Evolutionary conservation across 2,888 invertebrate genomes (phyloP), one percentile per base, ranked within the genome.

Genomic region (Sesia bembeciformis): DNA sequence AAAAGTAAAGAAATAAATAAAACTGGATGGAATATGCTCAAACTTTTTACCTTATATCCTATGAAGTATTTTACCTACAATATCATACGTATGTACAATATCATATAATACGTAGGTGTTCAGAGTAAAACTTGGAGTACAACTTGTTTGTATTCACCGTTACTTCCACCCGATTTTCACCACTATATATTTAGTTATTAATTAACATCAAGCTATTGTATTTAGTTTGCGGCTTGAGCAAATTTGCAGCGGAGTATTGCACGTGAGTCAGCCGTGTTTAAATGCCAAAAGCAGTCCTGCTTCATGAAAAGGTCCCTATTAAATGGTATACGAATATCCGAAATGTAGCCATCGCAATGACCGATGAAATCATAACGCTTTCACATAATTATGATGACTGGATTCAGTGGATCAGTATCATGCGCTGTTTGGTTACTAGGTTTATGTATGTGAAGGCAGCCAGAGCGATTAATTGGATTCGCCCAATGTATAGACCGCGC

Each of bases 251-350:
- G 65, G 71, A 75, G 71, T 73, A 70, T 70, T 72, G 69, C 71
- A 72, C 66, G 65, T 68, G 65, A 74, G 73, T 72, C 69, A 61
- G 72, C 66, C 69, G 72, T 74, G 79, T 74, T 78, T 72, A 71
- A 75, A 78, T 76, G 82, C 80, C 82, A 79, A 78, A 81, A 81
- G 72, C 84, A 84, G 81, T 65, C 65, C 71, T 63, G 64, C 83
- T 81, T 83, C 69, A 63, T 62, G 66, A 68, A 73, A 52, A 62
- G 62, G 63, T 63, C 65, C 62, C 61, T 63, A 2, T 71, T 64
- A 69, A 73, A 75, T 70, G 66, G 72, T 69, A 68, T 67, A 67
- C 70, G 60, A 61, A 56, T 54, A 60, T 58, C 56, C 58, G 67
- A 68, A 73, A 74, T 78, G 69, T 70, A 67, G 62, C 62, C 67